Evolutionary conservation across 2,113 vertebrate genomes (phyloP), one percentile per base, ranked within the genome.

Genomic region (Vulpes vulpes): DNA sequence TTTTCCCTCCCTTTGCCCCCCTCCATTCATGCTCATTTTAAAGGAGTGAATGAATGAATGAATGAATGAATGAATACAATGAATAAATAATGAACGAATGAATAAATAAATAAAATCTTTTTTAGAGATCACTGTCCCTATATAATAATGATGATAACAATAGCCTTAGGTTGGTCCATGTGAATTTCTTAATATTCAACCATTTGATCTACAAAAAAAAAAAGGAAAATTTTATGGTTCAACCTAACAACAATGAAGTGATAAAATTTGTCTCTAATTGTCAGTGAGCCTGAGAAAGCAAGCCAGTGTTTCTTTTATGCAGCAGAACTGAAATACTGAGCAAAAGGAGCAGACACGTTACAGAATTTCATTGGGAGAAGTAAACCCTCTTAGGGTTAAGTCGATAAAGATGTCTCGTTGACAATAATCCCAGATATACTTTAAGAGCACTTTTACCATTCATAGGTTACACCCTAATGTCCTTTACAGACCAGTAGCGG

Each of bases 141-240:
- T 16, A n/a, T 57, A 74, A 89, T 43, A 85, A 62, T 62, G 80
- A 55, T 43, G 1, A 55, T 25, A 59, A 53, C 11, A 71, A 85
- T 27, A 74, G 67, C 51, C 20, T 51, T 67, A 49, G 62, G 16
- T 82, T 90, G n/a, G 49, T 83, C 49, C 20, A 71, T 79, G 20
- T n/a, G 82, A 91, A 91, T 69, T 91, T 62, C 20, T 30, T 90
- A 93, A 94, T 69, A 82, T 38, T 71, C 17, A 80, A 85, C n/a
- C 19, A 81, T 80, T 71, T 49, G 38, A 57, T 3, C 30, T 51
- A 74, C 55, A 67, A 83, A 78, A 69, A 71, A 49, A 38, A 38
- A 38, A 43, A 7, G 20, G 59, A 23, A 53, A 76, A 57, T 60
- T 94, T 94, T 59, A 53, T 84, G 23, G 51, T 51, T 93, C 76